Base-by-base conservation (phyloP, 2,888 invertebrate genomes). In the Synanthedon andrenaeformis region DNA sequence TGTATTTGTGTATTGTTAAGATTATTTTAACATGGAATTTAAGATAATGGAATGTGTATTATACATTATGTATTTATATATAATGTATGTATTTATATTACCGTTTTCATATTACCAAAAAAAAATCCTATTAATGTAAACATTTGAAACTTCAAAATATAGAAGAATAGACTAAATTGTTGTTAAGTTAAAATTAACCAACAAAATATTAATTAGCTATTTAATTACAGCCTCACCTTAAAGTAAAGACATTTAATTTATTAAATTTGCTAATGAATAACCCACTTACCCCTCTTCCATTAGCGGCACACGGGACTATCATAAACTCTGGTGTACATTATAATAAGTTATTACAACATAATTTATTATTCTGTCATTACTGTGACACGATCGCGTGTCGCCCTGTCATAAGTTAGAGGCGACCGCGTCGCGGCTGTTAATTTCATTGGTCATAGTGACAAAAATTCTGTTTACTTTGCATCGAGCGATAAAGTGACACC, bases 351-450 rank as follows among this genome's bases (percentile, higher is more conserved):
- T 86, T 87, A 85, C 81, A 76, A 72, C 75, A 81, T 85, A 82
- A 87, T 86, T 86, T 86, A 86, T 87, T 84, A 84, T 84, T 74
- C 81, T 84, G 83, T 86, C 86, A 80, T 86, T 87, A 86, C 76
- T 65, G 66, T 79, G 82, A 82, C 84, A 72, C 69, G 73, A 59
- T 86, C 71, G 87, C 87, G 85, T 87, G 87, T 64, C 66, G 57
- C 54, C 63, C 60, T 64, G 74, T 86, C 87, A 86, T 87, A 86
- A 82, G 79, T 86, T 76, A 81, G 57, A 65, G 63, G 70, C 75
- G 76, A 77, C 76, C 70, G 75, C 68, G 61, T 64, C 59, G 66
- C 60, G 55, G 64, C 66, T 70, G 77, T 85, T 85, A 84, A 83
- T 85, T 81, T 83, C 82, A 82, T 82, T 80, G 83, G 82, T 74